Evolutionary conservation across 2,888 invertebrate species (phyloP), one percentile per base, ranked within the genome.

Genomic region (Epirrhoe alternata): DNA sequence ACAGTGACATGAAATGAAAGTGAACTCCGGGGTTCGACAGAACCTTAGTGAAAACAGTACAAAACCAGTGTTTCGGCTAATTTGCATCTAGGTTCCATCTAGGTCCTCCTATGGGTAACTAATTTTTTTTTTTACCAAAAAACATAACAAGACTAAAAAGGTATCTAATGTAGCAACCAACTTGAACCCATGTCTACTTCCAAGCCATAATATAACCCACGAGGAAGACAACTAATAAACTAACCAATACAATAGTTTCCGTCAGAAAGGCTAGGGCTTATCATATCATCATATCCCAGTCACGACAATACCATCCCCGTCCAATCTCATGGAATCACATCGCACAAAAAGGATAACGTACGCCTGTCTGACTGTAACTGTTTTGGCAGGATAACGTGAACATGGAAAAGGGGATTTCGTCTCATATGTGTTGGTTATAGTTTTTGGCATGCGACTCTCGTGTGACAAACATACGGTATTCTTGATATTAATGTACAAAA

Each of bases 261-360:
- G 35, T 16, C 52, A 52, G 6, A 55, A 56, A 62, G 14, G n/a
- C 52, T 47, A 24, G 24, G 24, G 24, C 50, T 50, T 61, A 49
- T 38, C 52, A 10, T 38, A 52, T 57, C 58, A 58, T 24, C 24
- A 24, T 24, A 54, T 58, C 57, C 53, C 52, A 57, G 51, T 17
- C 47, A 30, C 49, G 47, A 49, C 53, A 49, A 58, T 64, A 53
- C n/a, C 42, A 61, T 63, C 64, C 59, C 68, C 42, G 66, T 63
- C 61, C 70, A 68, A 70, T 68, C 70, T 64, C 35, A 51, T 57
- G 56, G 62, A 56, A 67, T 64, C 70, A 55, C 64, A 68, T 69
- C 61, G 54, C 57, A 57, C 42, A 53, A 56, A 60, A 68, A 47
- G 49, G 62, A 66, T 55, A 54, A 42, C 52, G 61, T 56, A 61